phyloP scores from a whole-genome alignment of 2,888 invertebrate species.

The Chelonus formosanus region DNA sequence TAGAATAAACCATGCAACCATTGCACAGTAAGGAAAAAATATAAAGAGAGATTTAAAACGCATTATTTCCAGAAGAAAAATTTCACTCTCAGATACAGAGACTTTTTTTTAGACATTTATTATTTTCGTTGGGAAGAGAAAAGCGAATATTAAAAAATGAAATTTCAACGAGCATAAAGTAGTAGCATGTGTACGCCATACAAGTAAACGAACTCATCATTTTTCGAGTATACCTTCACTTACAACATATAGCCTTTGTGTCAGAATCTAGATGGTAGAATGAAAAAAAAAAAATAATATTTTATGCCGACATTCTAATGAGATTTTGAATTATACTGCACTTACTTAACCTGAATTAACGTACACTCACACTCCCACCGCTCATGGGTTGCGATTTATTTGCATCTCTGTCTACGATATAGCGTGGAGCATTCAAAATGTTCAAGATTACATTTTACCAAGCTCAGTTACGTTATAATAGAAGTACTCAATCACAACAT shows the following conservation, averaged over 20 bases:
- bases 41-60: slow-evolving; percentile 23
- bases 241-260: slow-evolving; percentile 7
- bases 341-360: slow-evolving; percentile 47
- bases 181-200: slow-evolving; percentile 10
- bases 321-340: slow-evolving; percentile 62
- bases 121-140: neutral
- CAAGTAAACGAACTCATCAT: slow-evolving; percentile 9
- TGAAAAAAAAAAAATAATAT: slow-evolving; percentile 53
- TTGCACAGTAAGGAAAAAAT: slow-evolving; percentile 15
- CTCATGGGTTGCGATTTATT: neutral
- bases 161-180: slow-evolving; percentile 12
- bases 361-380: slow-evolving; percentile 30
- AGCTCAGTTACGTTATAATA: no score
- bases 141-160: slow-evolving; percentile 22
- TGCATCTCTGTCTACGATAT: no score
- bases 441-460: neutral
- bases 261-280: slow-evolving; percentile 16
- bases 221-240: slow-evolving; percentile 5
- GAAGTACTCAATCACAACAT: no score
- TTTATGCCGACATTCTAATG: slow-evolving; percentile 56
- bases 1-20: slow-evolving; percentile 28
- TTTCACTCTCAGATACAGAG: slow-evolving; percentile 5
- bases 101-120: slow-evolving; percentile 7
- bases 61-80: slow-evolving; percentile 24
- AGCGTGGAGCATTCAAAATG: neutral